Percentiles rank a stretch among this genome's conserved stretches.
Evolutionary conservation across 2,888 invertebrate genomes (phyloP).

Genomic region (Alcis repandata): DNA sequence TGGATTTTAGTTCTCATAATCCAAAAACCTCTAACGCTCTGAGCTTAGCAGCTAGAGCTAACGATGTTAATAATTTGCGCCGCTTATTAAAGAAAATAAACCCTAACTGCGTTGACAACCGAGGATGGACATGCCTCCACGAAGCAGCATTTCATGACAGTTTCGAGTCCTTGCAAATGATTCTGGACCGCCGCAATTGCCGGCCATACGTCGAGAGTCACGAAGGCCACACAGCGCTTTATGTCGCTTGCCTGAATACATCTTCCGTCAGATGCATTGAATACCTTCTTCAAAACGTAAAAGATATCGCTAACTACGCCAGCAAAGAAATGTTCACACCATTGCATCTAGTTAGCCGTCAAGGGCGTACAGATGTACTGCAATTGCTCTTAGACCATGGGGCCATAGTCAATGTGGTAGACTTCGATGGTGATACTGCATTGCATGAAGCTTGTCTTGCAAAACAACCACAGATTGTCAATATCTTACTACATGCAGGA

Average conservation of each 20-base stretch:
- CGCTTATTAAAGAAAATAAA: constrained; percentile 75
- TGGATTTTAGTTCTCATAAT: constrained; percentile 85
- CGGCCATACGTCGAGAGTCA: constrained; percentile 75
- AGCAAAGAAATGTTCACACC: constrained; percentile 82
- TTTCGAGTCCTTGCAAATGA: constrained; percentile 69
- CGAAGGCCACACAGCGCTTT: constrained; percentile 82
- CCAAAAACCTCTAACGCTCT: constrained; percentile 79
- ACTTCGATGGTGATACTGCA: constrained; percentile 83
- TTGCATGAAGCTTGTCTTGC: constrained; percentile 77
- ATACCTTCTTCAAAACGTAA: constrained; percentile 68
- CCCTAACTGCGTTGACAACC: constrained; percentile 81
- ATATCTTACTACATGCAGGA: constrained; percentile 74
- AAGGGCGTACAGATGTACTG: constrained; percentile 73
- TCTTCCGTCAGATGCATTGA: constrained; percentile 70
- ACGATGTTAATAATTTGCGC: constrained; percentile 68
- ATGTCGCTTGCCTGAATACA: constrained; percentile 73
- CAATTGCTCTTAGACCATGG: constrained; percentile 75
- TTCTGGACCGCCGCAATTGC: constrained; percentile 69
- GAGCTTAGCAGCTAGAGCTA: constrained; percentile 77
- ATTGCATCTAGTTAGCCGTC: constrained; percentile 73
- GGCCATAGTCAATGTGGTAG: constrained; percentile 75
- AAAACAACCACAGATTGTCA: constrained; percentile 63
- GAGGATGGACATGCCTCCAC: constrained; percentile 85
- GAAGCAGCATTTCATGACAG: constrained; percentile 81
- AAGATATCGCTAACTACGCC: constrained; percentile 76